Evolutionary conservation across 1,140 invertebrate species (phyloP).

Genomic region (Holotrichia oblita): DNA sequence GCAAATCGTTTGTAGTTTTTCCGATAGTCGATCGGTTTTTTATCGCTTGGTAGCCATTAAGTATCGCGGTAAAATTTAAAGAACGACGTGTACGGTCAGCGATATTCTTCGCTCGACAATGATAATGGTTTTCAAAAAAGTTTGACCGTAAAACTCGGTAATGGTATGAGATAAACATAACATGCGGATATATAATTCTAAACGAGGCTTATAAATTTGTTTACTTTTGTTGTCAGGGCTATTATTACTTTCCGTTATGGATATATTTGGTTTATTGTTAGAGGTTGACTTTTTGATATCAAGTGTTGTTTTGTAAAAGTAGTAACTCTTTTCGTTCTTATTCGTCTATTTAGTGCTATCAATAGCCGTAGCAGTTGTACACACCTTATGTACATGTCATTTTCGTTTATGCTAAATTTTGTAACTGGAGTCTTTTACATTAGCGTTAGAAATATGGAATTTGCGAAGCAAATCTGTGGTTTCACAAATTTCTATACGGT

Average conservation of each 20-base stretch:
- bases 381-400: too few relatives aligned
- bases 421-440: too few relatives aligned
- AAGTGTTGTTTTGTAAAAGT: too few relatives aligned
- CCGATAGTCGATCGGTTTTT: constrained; percentile 20
- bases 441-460: too few relatives aligned
- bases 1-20: constrained; percentile 45
- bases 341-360: too few relatives aligned
- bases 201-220: background rate
- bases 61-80: constrained; percentile 17
- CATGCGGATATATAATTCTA: background rate
- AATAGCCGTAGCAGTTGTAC: too few relatives aligned
- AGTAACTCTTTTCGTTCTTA: too few relatives aligned
- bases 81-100: background rate
- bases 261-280: background rate
- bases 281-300: background rate
- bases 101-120: background rate
- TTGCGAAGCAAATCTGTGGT: too few relatives aligned
- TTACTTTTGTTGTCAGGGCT: background rate
- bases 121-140: background rate
- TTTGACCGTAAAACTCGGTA: constrained; percentile 19
- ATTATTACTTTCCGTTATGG: constrained; percentile 5
- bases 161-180: background rate
- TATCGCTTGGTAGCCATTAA: background rate
- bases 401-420: too few relatives aligned
- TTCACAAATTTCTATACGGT: too few relatives aligned